These are phyloP conservation scores for Brachionus koreanus DNA, from an alignment of 1,140 invertebrate genomes.

Conservation along the genomic window DNA sequence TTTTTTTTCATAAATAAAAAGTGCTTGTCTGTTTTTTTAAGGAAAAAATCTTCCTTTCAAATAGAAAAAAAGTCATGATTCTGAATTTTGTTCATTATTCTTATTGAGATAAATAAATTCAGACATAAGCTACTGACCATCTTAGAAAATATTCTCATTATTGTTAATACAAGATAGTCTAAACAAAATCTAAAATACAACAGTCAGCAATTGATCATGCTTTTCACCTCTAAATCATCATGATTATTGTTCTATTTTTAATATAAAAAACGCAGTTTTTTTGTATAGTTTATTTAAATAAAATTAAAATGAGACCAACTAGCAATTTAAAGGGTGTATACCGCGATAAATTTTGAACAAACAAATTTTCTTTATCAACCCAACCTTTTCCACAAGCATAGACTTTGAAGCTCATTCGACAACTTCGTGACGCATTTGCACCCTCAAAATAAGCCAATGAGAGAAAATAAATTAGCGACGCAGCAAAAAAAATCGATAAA, in stretches of 20 bases:
- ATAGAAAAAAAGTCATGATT: not conserved
- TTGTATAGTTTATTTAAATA: no score
- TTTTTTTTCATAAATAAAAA: not conserved
- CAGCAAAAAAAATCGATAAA: not conserved
- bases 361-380: not conserved
- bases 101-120: not conserved
- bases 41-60: not conserved
- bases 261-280: constrained; percentile 6
- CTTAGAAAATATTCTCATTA: not conserved
- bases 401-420: not conserved
- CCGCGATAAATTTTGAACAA: not conserved
- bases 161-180: not conserved
- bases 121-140: not conserved
- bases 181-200: not conserved
- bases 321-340: not conserved
- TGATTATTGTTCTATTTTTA: constrained; percentile 12
- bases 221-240: not conserved
- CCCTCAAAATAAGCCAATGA: not conserved
- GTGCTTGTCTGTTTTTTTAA: not conserved
- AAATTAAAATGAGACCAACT: not conserved
- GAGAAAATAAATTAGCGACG: not conserved
- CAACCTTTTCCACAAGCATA: not conserved
- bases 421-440: not conserved
- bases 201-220: constrained; percentile 21
- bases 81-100: not conserved